These are phyloP conservation scores for Dicaeum eximium DNA, from an alignment of 2,113 vertebrate genomes.

Conservation along the genomic window DNA sequence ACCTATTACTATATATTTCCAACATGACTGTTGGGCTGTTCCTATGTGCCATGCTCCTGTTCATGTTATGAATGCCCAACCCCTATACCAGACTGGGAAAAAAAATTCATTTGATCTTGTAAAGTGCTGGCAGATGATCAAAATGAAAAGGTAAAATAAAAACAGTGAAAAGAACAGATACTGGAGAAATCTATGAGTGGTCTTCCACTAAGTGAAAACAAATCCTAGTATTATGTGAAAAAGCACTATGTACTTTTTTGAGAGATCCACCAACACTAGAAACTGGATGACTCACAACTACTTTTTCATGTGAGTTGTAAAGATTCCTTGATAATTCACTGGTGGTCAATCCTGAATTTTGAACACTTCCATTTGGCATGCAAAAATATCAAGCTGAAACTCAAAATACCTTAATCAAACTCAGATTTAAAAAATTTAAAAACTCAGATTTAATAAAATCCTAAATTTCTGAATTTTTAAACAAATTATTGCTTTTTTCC, in stretches of 20 bases:
- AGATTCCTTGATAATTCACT: neutral
- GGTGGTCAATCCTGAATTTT: neutral
- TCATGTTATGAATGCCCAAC: neutral
- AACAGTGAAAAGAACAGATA: neutral
- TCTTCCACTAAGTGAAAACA: neutral
- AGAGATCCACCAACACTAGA: neutral
- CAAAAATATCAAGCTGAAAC: neutral
- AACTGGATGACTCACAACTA: neutral
- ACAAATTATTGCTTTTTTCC: neutral
- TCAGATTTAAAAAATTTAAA: neutral
- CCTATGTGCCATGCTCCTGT: neutral
- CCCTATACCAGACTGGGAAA: neutral
- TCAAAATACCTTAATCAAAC: neutral
- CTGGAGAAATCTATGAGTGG: neutral
- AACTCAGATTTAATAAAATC: neutral
- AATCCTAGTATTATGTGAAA: neutral
- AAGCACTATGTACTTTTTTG: too few relatives aligned
- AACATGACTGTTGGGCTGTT: neutral
- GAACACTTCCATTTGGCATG: neutral
- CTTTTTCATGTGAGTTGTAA: neutral
- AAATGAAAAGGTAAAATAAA: neutral
- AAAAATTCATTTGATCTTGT: neutral
- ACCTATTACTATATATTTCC: neutral
- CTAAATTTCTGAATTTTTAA: neutral
- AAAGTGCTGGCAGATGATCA: neutral